phyloP scores from a whole-genome alignment of 2,113 vertebrate genomes.

The Neogobius melanostomus region DNA sequence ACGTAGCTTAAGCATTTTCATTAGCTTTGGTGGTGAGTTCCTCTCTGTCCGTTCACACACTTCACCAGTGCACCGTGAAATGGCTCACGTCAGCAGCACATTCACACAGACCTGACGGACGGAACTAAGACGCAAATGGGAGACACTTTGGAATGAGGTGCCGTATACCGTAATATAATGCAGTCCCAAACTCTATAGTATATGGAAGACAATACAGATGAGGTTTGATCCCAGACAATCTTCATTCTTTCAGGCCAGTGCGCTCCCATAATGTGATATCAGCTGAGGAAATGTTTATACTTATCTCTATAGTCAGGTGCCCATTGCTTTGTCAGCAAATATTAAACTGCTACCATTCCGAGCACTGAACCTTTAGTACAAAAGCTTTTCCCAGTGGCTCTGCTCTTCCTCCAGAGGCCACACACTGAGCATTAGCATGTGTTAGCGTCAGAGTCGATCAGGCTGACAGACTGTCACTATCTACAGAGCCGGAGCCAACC shows the following conservation, averaged over 20 bases:
- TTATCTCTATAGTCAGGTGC: too few species aligned
- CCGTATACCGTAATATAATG: too few species aligned
- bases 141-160: not conserved
- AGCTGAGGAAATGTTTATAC: too few species aligned
- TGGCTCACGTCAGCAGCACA: slow-evolving; percentile 57
- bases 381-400: not conserved
- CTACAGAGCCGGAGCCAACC: slow-evolving; percentile 23
- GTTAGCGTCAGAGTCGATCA: slow-evolving; percentile 34
- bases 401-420: not conserved
- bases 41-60: slow-evolving; percentile 30
- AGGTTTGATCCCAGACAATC: too few species aligned
- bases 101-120: slow-evolving; percentile 42
- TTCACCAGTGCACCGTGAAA: slow-evolving; percentile 62
- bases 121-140: slow-evolving; percentile 39
- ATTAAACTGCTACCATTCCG: too few species aligned
- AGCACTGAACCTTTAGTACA: not conserved
- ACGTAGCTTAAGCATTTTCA: too few species aligned
- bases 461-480: slow-evolving; percentile 42
- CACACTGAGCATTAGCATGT: slow-evolving; percentile 15
- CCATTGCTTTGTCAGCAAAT: too few species aligned
- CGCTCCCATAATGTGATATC: too few species aligned
- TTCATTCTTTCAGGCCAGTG: too few species aligned
- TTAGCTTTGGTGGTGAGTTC: slow-evolving; percentile 21
- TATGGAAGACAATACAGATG: too few species aligned
- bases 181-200: too few species aligned